These are phyloP conservation scores for Corythoichthys intestinalis DNA, from an alignment of 2,113 vertebrate species.

Conservation along the genomic window DNA sequence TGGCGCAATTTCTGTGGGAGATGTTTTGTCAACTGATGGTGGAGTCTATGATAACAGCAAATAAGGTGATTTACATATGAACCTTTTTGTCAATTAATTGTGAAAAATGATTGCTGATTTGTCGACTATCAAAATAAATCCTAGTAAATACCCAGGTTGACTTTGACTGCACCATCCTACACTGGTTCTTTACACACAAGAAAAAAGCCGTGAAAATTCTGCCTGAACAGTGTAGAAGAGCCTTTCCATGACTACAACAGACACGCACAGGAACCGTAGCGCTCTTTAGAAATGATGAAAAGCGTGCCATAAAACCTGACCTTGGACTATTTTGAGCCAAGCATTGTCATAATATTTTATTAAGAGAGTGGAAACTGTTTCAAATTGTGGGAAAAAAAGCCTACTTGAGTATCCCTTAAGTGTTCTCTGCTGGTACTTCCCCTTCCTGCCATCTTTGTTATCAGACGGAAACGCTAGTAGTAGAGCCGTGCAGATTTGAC, in stretches of 20 bases:
- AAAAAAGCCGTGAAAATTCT: background rate
- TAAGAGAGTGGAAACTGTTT: background rate
- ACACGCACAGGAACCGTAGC: background rate
- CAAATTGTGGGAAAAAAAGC: background rate
- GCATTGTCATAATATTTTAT: background rate
- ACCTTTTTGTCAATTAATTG: no score
- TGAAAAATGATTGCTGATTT: no score
- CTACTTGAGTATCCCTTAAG: background rate
- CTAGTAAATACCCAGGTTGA: no score
- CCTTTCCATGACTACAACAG: background rate
- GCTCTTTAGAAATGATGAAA: background rate
- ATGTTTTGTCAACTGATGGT: no score
- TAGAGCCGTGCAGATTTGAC: background rate
- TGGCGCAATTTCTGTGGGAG: no score
- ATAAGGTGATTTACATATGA: no score
- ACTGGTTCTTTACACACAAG: no score
- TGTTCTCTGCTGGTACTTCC: background rate
- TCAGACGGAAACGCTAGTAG: conserved; percentile 5
- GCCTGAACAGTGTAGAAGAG: background rate
- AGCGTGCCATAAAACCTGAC: background rate
- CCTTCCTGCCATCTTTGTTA: conserved; percentile 1
- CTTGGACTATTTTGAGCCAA: background rate
- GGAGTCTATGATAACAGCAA: no score
- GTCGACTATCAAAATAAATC: no score
- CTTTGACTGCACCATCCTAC: no score